phyloP scores from a whole-genome alignment of 1,140 invertebrate genomes.

The Paraescarpia echinospica region DNA sequence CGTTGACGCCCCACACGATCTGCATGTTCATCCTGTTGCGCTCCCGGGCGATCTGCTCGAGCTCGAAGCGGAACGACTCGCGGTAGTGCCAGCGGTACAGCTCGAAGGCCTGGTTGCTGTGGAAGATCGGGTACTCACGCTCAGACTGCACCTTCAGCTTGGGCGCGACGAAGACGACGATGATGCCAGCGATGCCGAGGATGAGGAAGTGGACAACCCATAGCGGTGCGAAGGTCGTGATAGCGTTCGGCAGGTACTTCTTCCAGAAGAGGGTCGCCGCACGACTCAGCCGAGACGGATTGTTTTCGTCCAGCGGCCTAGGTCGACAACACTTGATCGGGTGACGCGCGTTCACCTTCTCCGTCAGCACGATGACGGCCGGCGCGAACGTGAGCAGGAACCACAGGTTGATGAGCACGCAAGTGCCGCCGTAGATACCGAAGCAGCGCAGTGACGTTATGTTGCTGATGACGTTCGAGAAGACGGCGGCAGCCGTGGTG shows the following conservation, averaged over 20 bases:
- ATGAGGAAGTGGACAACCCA: slow-evolving; percentile 64
- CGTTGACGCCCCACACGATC: slow-evolving; percentile 89
- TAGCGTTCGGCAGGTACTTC: background rate
- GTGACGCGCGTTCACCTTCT: background rate
- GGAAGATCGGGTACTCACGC: slow-evolving; percentile 85
- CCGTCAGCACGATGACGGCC: slow-evolving; percentile 67
- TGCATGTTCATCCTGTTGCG: slow-evolving; percentile 72
- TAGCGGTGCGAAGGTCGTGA: slow-evolving; percentile 41
- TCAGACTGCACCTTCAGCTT: slow-evolving; percentile 80
- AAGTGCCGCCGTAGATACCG: slow-evolving; percentile 89
- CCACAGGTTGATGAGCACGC: slow-evolving; percentile 84
- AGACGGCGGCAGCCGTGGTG: slow-evolving; percentile 91
- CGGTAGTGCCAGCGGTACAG: slow-evolving; percentile 80
- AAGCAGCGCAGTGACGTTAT: slow-evolving; percentile 96
- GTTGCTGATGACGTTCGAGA: slow-evolving; percentile 82
- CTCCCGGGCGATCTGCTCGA: slow-evolving; percentile 33
- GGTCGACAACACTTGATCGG: background rate
- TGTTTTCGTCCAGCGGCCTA: background rate
- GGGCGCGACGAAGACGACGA: slow-evolving; percentile 82
- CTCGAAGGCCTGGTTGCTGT: slow-evolving; percentile 82
- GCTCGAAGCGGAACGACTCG: slow-evolving; percentile 82
- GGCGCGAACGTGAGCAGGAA: slow-evolving; percentile 90
- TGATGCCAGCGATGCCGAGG: slow-evolving; percentile 69
- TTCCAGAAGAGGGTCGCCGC: background rate
- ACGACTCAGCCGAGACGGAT: background rate